Evolutionary conservation across 92 coral and sea anemone genomes (phyloP), one percentile per base, ranked within the genome.

Genomic region (Chrysogorgia sp.): DNA sequence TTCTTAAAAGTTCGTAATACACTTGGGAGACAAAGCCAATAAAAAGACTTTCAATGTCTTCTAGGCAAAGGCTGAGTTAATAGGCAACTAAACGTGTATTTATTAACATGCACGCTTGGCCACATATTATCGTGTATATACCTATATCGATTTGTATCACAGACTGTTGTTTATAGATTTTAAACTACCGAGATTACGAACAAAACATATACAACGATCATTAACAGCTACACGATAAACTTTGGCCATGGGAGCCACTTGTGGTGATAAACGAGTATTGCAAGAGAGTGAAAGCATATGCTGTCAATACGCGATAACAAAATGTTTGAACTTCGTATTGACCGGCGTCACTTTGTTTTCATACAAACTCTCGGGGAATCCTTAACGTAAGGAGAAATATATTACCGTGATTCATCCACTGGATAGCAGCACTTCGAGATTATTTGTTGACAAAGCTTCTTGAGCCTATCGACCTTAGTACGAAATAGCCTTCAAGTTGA

Each of bases 381-480:
- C 53, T n/a, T n/a, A 15, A 47, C 15, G 53, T 6, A n/a, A n/a
- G 2, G 53, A 15, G n/a, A 15, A 7, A 15, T 6, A 47, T n/a
- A 47, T 7, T 47, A 2, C 10, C n/a, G 53, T 6, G 2, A 7
- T 47, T 7, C 53, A 47, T 12, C 15, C 2, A n/a, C 14, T 15
- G n/a, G 32, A 47, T 37, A 49, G 76, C 76, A 48, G 22, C 34
- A 48, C 48, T 69, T 31, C 25, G 17, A 48, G 22, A 26, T 30
- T 45, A 69, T 69, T 45, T 69, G 76, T 69, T 69, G 76, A 69
- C 76, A 69, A 47, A 35, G 40, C 33, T 45, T 30, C 59, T 47
- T 47, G 32, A 35, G n/a, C n/a, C n/a, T n/a, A n/a, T n/a, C n/a
- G n/a, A n/a, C n/a, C n/a, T n/a, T n/a, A 24, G 24, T 28, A 49